These are phyloP conservation scores for Etheostoma cragini DNA, from an alignment of 2,113 vertebrate genomes.

Conservation along the genomic window DNA sequence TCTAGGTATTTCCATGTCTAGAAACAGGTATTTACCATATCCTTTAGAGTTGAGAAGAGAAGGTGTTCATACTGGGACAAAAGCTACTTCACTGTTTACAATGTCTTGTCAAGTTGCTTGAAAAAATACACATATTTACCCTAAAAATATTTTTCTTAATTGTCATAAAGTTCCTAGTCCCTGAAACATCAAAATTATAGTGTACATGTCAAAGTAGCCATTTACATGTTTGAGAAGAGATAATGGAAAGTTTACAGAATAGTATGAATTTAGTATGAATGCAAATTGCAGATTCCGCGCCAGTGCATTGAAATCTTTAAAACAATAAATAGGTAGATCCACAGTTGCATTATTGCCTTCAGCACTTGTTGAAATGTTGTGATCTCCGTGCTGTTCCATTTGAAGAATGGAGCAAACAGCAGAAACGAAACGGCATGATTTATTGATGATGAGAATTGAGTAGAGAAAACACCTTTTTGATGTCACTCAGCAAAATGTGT, in stretches of 20 bases:
- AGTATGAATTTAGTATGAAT: background rate
- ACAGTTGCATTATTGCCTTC: background rate
- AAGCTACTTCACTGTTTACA: background rate
- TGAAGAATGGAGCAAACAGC: slow-evolving; percentile 5
- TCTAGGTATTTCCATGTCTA: background rate
- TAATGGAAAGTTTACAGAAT: background rate
- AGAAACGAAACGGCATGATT: slow-evolving; percentile 57
- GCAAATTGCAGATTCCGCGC: background rate
- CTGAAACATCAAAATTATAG: background rate
- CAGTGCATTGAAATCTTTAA: background rate
- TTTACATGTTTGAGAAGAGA: background rate
- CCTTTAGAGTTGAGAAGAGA: background rate
- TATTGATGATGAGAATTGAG: slow-evolving; percentile 62
- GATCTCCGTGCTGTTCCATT: slow-evolving; percentile 7
- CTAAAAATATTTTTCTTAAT: background rate
- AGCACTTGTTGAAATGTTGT: background rate
- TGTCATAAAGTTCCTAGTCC: background rate
- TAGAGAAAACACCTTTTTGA: slow-evolving; percentile 56
- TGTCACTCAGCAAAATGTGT: slow-evolving; percentile 63
- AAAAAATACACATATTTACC: too few relatives aligned
- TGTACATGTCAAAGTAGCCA: background rate
- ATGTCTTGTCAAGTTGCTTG: background rate
- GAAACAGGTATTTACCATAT: background rate
- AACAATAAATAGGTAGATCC: background rate
- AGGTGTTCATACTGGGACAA: background rate